Evolutionary conservation across 2,797 vertebrate genomes (phyloP), one percentile per base, ranked within the genome.

Genomic region (Cyclopterus lumpus): DNA sequence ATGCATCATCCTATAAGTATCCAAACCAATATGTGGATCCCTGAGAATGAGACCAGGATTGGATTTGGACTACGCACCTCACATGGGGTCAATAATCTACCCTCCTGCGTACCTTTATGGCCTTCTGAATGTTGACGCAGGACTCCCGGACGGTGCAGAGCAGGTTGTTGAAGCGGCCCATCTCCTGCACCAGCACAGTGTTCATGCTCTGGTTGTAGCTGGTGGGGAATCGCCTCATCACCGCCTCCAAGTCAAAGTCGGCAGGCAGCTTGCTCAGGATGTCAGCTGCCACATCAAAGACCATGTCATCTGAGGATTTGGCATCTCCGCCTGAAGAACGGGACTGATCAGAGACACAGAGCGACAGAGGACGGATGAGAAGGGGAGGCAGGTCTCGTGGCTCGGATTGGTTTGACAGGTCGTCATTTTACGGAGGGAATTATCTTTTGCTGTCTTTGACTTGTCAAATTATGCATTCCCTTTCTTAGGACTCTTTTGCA

Each of bases 171-270:
- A 97, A 98, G 67, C 96, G 94, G 0, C 97, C 96, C 97, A 97
- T 97, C 91, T 98, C 97, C 79, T 98, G 97, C 68, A 96, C 96
- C 67, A 97, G 94, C 24, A 97, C 97, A 0, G 97, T 97, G 88
- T 98, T 98, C 97, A 97, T 97, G 92, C 97, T 97, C 89, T 97
- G 95, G 5, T 88, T 92, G 75, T 97, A 97, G 65, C 93, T 94
- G 44, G 96, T 98, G 20, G 97, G 96, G 32, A 94, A 98, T 77
- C 84, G 93, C 77, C 93, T 93, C 95, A 96, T 96, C 0, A 93
- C 94, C 6, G 94, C 90, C 86, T 97, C 96, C 3, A 91, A 88
- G 64, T 97, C 94, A 18, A 97, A 98, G 91, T 97, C 87, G 34
- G 75, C 28, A 2, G 97, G 97, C 70, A 97, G 95, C 82, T 97